Base-by-base conservation (phyloP, 2,113 vertebrate species). In the Benitochromis conjunctus region DNA sequence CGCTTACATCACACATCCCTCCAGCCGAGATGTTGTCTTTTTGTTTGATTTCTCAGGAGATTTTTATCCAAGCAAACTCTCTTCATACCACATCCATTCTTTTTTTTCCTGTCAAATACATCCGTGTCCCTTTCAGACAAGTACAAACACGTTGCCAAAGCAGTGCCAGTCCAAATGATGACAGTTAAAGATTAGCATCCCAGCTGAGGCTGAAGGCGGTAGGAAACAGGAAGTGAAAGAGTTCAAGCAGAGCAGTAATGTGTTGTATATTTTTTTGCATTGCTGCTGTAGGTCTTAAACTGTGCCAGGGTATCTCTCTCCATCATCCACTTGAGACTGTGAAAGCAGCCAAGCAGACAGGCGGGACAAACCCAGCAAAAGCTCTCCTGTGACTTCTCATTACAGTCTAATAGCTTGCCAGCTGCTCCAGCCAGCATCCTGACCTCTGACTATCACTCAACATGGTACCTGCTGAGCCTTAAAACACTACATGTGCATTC, bases 401-500 rank as follows among this genome's bases (percentile, higher is more conserved):
- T 78, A 54, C 55, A 64, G 3, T 19, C 26, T 74, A 77, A 82
- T 83, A 74, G 16, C 78, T 66, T 12, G 6, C 79, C 62, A 9
- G 64, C 60, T 29, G 2, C 64, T 62, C 55, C 56, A 71, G 83
- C 82, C 71, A 36, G 84, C 31, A 4, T 36, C 58, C 78, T 82
- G 55, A 74, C 86, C 85, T 76, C 71, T n/a, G 53, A 84, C 34
- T 12, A 19, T 79, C 81, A 83, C 55, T 89, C 89, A 86, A 7
- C 71, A 57, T 54, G 53, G 51, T 86, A 16, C 71, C 82, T n/a
- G 24, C 62, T 64, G 79, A 38, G 62, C 87, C 87, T 38, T 62
- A 62, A 78, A 86, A 53, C 51, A 66, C 71, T 79, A 79, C 89
- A 86, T 86, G 87, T 83, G n/a, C 88, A 89, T 92, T 92, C 89